Conservation (phyloP, 2,797 vertebrate species). For the Dermochelys coriacea region DNA sequence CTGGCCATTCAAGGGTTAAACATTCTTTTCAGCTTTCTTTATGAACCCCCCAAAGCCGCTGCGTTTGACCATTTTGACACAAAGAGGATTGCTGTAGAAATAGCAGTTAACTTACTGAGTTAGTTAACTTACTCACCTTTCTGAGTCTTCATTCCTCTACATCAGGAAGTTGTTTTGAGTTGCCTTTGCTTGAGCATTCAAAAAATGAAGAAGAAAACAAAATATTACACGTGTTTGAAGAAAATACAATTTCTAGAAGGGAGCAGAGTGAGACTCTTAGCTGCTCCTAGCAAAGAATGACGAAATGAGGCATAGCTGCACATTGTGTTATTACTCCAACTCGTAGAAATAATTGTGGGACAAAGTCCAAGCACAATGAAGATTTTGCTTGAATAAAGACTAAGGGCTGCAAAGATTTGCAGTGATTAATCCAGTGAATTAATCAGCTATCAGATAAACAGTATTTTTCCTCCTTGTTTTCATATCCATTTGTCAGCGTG, state of each 20-base stretch:
- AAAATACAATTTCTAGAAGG: neutral
- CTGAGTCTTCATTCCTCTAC: neutral
- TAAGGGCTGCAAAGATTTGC: neutral
- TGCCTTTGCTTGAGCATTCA: conserved; percentile 5
- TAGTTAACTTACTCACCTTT: neutral
- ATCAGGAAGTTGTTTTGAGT: neutral
- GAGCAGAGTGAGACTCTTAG: neutral
- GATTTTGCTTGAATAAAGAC: too few species aligned
- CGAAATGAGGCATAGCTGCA: neutral
- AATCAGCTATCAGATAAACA: neutral
- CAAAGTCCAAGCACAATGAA: neutral
- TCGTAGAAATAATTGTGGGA: neutral
- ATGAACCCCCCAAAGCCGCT: neutral
- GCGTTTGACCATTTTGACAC: neutral
- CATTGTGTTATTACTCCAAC: neutral
- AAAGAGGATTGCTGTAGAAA: neutral
- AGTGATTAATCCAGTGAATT: neutral
- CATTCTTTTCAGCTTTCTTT: neutral
- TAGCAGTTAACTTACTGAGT: neutral
- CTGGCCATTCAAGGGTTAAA: neutral
- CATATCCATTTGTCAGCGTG: neutral
- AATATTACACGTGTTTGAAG: neutral
- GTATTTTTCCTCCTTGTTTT: neutral
- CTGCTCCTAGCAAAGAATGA: neutral
- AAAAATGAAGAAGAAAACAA: conserved; percentile 27